Percentiles rank a stretch among this genome's conserved stretches.
These are phyloP conservation scores for Diadegma fenestrale DNA, from an alignment of 2,888 invertebrate species.

Conservation along the genomic window DNA sequence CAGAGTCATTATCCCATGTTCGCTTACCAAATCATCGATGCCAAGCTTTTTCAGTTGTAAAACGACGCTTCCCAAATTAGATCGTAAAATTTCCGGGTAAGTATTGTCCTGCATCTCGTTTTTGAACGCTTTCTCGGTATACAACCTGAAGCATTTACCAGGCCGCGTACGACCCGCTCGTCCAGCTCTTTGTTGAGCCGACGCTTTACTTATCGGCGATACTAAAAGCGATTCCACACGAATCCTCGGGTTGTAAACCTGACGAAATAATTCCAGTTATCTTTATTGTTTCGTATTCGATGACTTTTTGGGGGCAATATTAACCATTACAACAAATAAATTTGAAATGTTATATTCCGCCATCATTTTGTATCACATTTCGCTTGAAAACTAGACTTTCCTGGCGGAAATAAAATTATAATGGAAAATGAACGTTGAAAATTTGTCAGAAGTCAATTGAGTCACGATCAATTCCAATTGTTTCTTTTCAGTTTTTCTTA, in stretches of 20 bases:
- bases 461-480: no score
- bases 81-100: conserved; percentile 97
- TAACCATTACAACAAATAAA: neutral
- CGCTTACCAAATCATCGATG: conserved; percentile 95
- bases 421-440: neutral
- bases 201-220: conserved; percentile 99
- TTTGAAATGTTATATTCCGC: neutral
- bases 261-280: conserved; percentile 28
- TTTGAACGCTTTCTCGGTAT: conserved; percentile 98
- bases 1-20: no score
- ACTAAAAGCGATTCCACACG: conserved; percentile 99
- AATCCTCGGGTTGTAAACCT: conserved; percentile 94
- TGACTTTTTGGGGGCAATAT: neutral
- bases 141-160: conserved; percentile 98
- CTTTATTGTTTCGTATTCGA: neutral
- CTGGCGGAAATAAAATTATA: neutral
- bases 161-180: conserved; percentile 99
- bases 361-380: neutral
- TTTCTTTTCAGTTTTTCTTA: no score
- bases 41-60: conserved; percentile 99
- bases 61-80: conserved; percentile 98
- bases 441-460: no score
- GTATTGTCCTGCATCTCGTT: conserved; percentile 99
- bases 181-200: conserved; percentile 99
- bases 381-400: neutral